Conservation (phyloP, 2,888 invertebrate genomes). For the Cantharis flavilabris region DNA sequence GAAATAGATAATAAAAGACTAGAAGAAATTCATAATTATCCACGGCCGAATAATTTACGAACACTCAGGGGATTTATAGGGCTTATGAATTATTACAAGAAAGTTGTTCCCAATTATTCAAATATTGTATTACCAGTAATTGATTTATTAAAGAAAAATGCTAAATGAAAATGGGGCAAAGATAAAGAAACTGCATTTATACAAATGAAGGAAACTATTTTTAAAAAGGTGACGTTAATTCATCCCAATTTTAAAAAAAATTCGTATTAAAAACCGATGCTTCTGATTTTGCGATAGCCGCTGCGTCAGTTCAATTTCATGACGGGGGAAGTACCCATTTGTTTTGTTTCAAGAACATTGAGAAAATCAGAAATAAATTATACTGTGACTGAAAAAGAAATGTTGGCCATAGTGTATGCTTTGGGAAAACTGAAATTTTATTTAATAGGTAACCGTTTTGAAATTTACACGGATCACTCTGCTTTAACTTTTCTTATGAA, state of each 20-base stretch:
- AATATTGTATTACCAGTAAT: not conserved
- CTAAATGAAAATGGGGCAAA: not conserved
- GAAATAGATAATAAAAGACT: too few relatives aligned
- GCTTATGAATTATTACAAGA: not conserved
- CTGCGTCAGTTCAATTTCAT: not conserved
- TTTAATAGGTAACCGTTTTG: too few relatives aligned
- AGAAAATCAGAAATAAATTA: not conserved
- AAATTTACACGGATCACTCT: too few relatives aligned
- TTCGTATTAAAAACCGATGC: constrained; percentile 4
- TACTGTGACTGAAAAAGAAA: too few relatives aligned
- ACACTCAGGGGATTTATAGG: not conserved
- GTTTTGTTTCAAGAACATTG: constrained; percentile 2
- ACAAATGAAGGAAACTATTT: not conserved
- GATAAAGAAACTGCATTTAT: not conserved
- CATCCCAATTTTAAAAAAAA: not conserved
- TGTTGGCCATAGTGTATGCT: too few relatives aligned
- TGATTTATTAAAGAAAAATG: not conserved
- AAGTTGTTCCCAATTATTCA: not conserved
- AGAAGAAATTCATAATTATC: too few relatives aligned
- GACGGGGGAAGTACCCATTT: not conserved
- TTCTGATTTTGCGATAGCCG: not conserved
- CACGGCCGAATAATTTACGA: too few relatives aligned
- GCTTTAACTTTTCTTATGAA: not conserved
- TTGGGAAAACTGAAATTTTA: too few relatives aligned
- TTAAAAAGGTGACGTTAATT: not conserved